Conservation (phyloP, 2,888 invertebrate genomes). For the Dioctria linearis region DNA sequence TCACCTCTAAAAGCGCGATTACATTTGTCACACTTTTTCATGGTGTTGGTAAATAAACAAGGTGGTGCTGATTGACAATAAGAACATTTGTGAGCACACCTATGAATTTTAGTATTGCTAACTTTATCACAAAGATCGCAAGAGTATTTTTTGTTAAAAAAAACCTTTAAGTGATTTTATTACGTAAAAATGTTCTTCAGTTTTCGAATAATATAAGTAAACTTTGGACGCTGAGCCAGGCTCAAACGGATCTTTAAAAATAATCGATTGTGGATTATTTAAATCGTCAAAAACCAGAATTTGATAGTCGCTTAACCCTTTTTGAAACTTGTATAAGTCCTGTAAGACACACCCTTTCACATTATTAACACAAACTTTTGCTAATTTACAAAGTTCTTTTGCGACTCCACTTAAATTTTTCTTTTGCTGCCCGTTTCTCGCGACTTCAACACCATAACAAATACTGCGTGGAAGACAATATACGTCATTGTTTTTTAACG, state of each 20-base stretch:
- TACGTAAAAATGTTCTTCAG: slow-evolving; percentile 39
- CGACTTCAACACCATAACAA: slow-evolving; percentile 10
- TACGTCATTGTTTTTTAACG: neutral
- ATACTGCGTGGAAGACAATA: neutral
- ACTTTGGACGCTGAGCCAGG: neutral
- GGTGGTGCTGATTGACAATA: slow-evolving; percentile 26
- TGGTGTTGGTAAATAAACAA: slow-evolving; percentile 2
- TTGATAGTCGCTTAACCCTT: slow-evolving; percentile 39
- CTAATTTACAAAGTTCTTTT: slow-evolving; percentile 5
- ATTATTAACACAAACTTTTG: slow-evolving; percentile 11
- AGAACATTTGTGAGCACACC: slow-evolving; percentile 31
- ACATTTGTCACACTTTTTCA: slow-evolving; percentile 23
- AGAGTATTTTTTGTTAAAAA: slow-evolving; percentile 36
- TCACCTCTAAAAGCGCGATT: slow-evolving; percentile 39
- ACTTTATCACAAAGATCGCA: slow-evolving; percentile 30
- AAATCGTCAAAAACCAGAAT: slow-evolving; percentile 42
- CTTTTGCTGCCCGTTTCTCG: neutral
- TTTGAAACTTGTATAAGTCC: slow-evolving; percentile 48
- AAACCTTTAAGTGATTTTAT: slow-evolving; percentile 31
- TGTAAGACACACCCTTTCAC: slow-evolving; percentile 32
- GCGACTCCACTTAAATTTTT: neutral
- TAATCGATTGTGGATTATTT: slow-evolving; percentile 16
- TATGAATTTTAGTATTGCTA: neutral
- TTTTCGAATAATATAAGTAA: slow-evolving; percentile 34
- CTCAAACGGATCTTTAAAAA: slow-evolving; percentile 26